Evolutionary conservation across 2,113 vertebrate genomes (phyloP).

Genomic region (Phrynosoma blainvillii): DNA sequence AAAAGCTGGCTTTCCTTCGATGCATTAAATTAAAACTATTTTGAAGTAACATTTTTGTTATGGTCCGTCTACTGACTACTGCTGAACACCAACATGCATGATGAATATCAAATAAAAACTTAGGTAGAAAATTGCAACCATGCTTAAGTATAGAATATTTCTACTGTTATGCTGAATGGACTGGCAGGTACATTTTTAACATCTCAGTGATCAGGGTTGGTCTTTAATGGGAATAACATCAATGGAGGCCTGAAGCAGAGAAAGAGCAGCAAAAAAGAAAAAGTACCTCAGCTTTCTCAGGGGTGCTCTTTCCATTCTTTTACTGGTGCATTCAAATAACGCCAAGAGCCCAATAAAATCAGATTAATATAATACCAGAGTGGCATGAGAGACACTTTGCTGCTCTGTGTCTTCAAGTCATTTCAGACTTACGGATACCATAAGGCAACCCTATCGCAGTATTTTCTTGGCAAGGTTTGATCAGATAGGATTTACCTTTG

Average conservation of each 20-base stretch:
- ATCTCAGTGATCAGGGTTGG: neutral
- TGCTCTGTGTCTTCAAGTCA: too few relatives aligned
- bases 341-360: neutral
- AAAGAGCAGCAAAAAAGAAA: conserved; percentile 20
- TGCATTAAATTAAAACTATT: conserved; percentile 41
- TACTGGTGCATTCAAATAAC: neutral
- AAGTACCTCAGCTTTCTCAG: neutral
- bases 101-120: neutral
- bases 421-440: too few relatives aligned
- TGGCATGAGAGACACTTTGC: neutral
- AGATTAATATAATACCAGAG: neutral
- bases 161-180: neutral
- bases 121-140: conserved; percentile 1
- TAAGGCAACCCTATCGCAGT: too few relatives aligned
- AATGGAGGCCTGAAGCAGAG: neutral
- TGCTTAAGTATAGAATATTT: conserved; percentile 12
- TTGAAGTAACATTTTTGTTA: conserved; percentile 45
- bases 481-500: too few relatives aligned
- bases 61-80: conserved; percentile 36
- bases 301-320: neutral
- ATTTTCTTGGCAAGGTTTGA: too few relatives aligned
- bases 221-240: neutral
- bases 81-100: accelerated
- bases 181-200: accelerated
- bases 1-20: conserved; percentile 48